These are phyloP conservation scores for Toxostoma redivivum DNA, from an alignment of 2,113 vertebrate species.

Conservation along the genomic window DNA sequence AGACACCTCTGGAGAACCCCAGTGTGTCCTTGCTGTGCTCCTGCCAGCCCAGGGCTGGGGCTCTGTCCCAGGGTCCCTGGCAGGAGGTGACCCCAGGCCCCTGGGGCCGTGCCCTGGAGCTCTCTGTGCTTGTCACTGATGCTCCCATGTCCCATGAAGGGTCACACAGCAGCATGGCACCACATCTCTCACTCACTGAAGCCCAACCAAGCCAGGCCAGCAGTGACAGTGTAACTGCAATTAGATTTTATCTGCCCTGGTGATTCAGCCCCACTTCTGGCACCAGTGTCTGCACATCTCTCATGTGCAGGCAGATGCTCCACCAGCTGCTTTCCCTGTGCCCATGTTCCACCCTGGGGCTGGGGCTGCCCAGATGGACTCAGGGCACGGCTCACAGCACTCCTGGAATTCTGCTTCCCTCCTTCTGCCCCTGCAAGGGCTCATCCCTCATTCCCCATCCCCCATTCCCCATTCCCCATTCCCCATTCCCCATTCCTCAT, in stretches of 20 bases:
- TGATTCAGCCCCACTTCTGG: neutral
- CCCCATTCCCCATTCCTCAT: too few relatives aligned
- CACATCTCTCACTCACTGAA: neutral
- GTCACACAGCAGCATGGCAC: neutral
- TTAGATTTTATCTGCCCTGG: slow-evolving; percentile 38
- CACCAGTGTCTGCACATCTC: neutral
- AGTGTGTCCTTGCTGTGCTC: too few relatives aligned
- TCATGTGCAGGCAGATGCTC: slow-evolving; percentile 5
- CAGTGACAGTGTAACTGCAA: neutral
- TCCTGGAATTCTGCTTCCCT: too few relatives aligned
- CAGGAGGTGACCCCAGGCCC: neutral
- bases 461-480: too few relatives aligned
- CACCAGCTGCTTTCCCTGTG: neutral
- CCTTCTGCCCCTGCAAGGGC: neutral
- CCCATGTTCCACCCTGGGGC: neutral
- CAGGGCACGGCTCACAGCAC: neutral
- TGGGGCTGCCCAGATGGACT: neutral
- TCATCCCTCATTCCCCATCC: too few relatives aligned
- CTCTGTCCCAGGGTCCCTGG: too few relatives aligned
- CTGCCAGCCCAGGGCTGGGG: too few relatives aligned
- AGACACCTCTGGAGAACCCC: too few relatives aligned
- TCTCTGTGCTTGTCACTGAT: neutral
- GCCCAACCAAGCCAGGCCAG: neutral
- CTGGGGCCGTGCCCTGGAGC: neutral
- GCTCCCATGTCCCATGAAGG: neutral